Percentiles rank a stretch among this genome's conserved stretches.
These are phyloP conservation scores for Nestor notabilis DNA, from an alignment of 2,113 vertebrate species.

Conservation along the genomic window DNA sequence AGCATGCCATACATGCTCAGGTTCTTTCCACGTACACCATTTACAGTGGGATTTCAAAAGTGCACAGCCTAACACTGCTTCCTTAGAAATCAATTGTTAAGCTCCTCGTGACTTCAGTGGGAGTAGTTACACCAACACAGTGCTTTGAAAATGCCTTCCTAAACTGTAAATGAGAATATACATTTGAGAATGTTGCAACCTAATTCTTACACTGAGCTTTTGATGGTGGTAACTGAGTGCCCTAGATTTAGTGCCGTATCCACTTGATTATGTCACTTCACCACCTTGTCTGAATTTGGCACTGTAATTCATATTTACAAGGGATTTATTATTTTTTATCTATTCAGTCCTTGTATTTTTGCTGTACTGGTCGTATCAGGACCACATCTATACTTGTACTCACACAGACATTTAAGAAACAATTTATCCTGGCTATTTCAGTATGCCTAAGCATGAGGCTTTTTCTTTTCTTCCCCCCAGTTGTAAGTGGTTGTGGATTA, in stretches of 20 bases:
- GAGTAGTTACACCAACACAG: background rate
- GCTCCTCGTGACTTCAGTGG: conserved; percentile 28
- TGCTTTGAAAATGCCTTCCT: conserved; percentile 52
- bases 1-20: background rate
- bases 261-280: conserved; percentile 47
- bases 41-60: conserved; percentile 33
- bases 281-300: conserved; percentile 5
- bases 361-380: background rate
- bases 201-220: conserved; percentile 55
- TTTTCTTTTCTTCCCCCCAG: background rate
- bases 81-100: conserved; percentile 45
- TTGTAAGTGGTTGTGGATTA: background rate
- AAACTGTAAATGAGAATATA: conserved; percentile 64
- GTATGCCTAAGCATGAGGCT: background rate
- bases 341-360: background rate
- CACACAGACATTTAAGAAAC: background rate
- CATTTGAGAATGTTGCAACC: conserved; percentile 65
- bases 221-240: conserved; percentile 36
- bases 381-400: background rate
- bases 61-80: conserved; percentile 6
- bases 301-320: background rate
- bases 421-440: background rate
- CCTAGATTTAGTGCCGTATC: conserved; percentile 47
- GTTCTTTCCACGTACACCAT: background rate
- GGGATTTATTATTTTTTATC: background rate